These are phyloP conservation scores for Tyrannus savana DNA, from an alignment of 2,113 vertebrate genomes.

Conservation along the genomic window DNA sequence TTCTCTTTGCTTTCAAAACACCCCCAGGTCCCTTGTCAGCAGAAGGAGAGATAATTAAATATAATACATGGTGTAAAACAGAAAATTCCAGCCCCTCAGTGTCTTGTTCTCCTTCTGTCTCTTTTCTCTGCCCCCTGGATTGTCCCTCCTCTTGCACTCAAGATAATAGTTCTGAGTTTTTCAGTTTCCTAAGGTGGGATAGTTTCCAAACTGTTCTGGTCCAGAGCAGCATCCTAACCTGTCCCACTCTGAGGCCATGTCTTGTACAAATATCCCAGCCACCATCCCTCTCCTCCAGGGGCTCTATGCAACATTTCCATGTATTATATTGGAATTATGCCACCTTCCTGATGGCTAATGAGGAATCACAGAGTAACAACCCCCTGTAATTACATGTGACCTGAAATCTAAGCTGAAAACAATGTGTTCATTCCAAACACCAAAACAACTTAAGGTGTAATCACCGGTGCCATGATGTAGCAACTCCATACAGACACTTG, in stretches of 20 bases:
- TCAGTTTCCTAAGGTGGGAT: background rate
- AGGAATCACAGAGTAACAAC: background rate
- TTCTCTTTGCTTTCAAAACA: constrained; percentile 1
- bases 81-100: background rate
- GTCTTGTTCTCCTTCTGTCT: background rate
- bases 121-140: background rate
- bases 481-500: background rate
- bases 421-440: background rate
- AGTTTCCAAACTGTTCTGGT: background rate
- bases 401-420: background rate
- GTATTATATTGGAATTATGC: constrained; percentile 48
- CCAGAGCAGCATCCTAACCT: background rate
- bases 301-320: background rate
- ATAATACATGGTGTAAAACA: constrained; percentile 44
- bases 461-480: background rate
- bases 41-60: constrained; percentile 23
- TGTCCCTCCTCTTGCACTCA: background rate
- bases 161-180: background rate
- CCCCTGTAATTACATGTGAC: background rate
- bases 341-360: background rate
- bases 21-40: background rate
- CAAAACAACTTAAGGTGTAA: background rate
- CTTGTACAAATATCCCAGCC: background rate
- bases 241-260: background rate
- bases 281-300: background rate